phyloP scores from a whole-genome alignment of 2,797 vertebrate species.

The Catostomus latipinnis region DNA sequence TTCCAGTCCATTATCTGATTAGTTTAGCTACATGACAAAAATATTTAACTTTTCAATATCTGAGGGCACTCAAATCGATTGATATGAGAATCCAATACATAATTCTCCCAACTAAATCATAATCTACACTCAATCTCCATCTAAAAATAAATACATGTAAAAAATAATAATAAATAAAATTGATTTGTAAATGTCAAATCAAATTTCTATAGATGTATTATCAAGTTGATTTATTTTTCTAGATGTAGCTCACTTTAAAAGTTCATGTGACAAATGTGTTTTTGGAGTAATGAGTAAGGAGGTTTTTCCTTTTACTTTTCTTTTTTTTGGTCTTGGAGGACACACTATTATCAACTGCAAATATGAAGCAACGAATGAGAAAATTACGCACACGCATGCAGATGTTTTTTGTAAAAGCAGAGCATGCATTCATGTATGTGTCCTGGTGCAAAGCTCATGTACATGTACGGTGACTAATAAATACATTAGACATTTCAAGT shows the following conservation, averaged over 20 bases:
- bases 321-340: background rate
- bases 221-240: slow-evolving; percentile 43
- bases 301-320: too few species aligned
- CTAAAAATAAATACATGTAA: too few species aligned
- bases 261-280: slow-evolving; percentile 27
- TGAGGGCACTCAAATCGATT: slow-evolving; percentile 41
- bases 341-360: slow-evolving; percentile 12
- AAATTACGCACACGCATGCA: slow-evolving; percentile 3
- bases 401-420: too few species aligned
- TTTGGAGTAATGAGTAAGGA: background rate
- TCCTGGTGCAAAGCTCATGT: too few species aligned
- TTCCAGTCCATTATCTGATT: slow-evolving; percentile 43
- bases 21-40: slow-evolving; percentile 38
- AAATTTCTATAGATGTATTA: background rate
- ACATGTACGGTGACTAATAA: background rate
- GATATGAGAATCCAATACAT: slow-evolving; percentile 44
- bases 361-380: background rate
- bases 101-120: slow-evolving; percentile 29
- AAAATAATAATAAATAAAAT: too few species aligned
- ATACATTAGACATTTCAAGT: slow-evolving; percentile 9
- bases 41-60: slow-evolving; percentile 35
- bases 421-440: background rate
- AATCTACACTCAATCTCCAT: slow-evolving; percentile 35
- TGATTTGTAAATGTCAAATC: slow-evolving; percentile 53
- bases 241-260: slow-evolving; percentile 16